Base-by-base conservation (phyloP, 2,888 invertebrate genomes). In the Caenorhabditis sp. region DNA sequence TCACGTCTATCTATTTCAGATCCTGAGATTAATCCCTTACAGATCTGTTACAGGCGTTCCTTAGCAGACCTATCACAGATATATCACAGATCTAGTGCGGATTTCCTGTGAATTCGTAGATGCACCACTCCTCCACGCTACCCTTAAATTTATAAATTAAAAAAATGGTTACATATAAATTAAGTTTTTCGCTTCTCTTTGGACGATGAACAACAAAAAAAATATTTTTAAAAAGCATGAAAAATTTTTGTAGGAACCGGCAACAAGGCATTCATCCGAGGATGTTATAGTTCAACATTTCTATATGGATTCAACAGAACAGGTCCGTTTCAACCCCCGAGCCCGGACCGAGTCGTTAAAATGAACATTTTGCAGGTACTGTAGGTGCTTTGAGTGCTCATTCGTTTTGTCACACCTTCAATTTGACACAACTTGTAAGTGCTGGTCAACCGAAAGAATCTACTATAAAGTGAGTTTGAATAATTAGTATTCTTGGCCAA, bases 291-390 rank as follows among this genome's bases (percentile, higher is more conserved):
- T 21, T 75, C 76, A 1, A 73, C 84, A 12, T 77, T 84, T 27
- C 66, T 82, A 8, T 82, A 78, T 59, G 85, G 85, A 26, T 85
- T 85, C 69, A 85, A 85, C 69, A 61, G 81, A 10, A 83, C 84
- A 12, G 83, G 81, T 70, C 21, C 51, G 66, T 62, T 37, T 51
- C 4, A 31, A 31, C n/a, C n/a, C n/a, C n/a, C n/a, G n/a, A n/a
- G n/a, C n/a, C n/a, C n/a, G n/a, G n/a, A n/a, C n/a, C n/a, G n/a
- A n/a, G n/a, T n/a, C n/a, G n/a, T n/a, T n/a, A n/a, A 31, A 31
- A 10, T 31, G 31, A 31, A 6, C 31, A 31, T 3, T 17, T 71
- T 71, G 0, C 66, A 71, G 69, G 68, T 36, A 62, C 76, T n/a
- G 71, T 77, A 0, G 77, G 75, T 17, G 78, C 77, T 10, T 62